These are phyloP conservation scores for Parnassius glacialis DNA, from an alignment of 2,888 invertebrate species.

Conservation along the genomic window DNA sequence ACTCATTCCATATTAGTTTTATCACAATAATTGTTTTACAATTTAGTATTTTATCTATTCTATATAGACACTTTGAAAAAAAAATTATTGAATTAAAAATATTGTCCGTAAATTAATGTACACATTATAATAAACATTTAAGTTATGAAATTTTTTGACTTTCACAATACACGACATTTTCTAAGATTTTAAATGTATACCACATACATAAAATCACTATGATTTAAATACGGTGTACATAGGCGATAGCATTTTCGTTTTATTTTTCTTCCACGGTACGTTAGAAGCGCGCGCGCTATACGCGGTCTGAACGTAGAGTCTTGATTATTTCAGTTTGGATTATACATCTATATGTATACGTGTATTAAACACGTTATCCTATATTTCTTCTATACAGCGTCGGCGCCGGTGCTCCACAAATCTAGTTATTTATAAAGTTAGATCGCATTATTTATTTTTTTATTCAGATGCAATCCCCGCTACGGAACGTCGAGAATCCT, in stretches of 20 bases:
- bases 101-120: neutral
- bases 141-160: no score
- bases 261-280: conserved; percentile 1
- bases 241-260: neutral
- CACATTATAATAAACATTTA: neutral
- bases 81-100: neutral
- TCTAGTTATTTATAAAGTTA: conserved; percentile 65
- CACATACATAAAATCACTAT: neutral
- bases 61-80: neutral
- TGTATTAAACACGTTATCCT: conserved; percentile 39
- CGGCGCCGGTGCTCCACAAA: conserved; percentile 59
- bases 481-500: conserved; percentile 40
- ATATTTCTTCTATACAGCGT: conserved; percentile 58
- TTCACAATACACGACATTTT: neutral
- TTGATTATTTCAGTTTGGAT: conserved; percentile 48
- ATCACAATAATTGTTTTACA: neutral
- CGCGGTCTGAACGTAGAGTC: conserved; percentile 41
- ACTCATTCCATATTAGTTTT: neutral
- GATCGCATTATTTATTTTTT: conserved; percentile 38
- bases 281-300: conserved; percentile 29
- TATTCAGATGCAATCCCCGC: conserved; percentile 54
- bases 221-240: neutral
- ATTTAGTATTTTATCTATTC: no score
- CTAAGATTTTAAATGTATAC: neutral
- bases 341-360: conserved; percentile 31